Evolutionary conservation across 2,888 invertebrate species (phyloP).

Genomic region (Drepanosiphum platanoidis): DNA sequence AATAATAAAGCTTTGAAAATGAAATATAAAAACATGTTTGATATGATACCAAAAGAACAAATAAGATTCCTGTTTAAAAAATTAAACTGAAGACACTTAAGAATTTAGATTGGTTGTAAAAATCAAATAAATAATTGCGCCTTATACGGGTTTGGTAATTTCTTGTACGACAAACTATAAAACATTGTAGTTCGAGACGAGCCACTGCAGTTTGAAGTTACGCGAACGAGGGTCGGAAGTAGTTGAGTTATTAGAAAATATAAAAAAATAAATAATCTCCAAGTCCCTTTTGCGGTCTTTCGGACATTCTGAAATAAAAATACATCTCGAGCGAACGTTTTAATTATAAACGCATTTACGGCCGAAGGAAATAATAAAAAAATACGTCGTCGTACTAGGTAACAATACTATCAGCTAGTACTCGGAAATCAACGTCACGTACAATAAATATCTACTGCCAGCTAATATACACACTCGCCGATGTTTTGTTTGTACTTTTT

Average conservation of each 20-base stretch:
- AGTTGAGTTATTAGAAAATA: background rate
- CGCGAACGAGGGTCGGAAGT: background rate
- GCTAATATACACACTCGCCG: background rate
- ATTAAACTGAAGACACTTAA: background rate
- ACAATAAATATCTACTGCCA: background rate
- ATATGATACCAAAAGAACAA: too few species aligned
- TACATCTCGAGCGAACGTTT: too few species aligned
- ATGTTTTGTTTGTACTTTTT: too few species aligned
- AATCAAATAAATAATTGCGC: background rate
- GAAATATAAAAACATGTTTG: background rate
- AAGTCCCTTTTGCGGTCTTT: background rate
- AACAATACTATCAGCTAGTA: background rate
- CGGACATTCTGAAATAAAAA: background rate
- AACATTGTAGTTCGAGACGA: background rate
- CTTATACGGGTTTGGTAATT: background rate
- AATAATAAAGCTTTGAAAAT: background rate
- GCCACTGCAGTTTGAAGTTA: background rate
- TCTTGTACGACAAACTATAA: background rate
- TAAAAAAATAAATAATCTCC: background rate
- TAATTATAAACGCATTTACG: too few species aligned
- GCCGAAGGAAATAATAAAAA: background rate
- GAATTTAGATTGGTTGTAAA: background rate
- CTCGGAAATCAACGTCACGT: background rate
- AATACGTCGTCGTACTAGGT: too few species aligned
- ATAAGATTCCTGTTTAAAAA: background rate